Evolutionary conservation across 2,888 invertebrate genomes (phyloP).

Genomic region (Imbricaverruca yamaguchii): DNA sequence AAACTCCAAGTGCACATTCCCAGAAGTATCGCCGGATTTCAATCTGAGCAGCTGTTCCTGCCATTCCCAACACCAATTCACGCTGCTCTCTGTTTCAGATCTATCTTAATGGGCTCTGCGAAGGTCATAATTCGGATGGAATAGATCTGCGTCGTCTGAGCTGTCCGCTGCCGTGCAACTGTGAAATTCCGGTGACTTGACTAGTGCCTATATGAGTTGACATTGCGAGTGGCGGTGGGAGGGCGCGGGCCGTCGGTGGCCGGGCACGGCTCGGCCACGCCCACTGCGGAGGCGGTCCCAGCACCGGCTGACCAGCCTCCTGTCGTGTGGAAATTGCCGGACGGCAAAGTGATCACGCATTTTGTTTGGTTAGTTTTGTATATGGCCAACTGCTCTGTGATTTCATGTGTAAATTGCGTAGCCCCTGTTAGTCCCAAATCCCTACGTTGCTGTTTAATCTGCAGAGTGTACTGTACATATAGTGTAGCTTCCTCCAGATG

Average conservation of each 20-base stretch:
- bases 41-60: no score
- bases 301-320: no score
- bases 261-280: no score
- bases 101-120: constrained; percentile 4
- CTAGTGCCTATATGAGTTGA: constrained; percentile 18
- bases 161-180: constrained; percentile 11
- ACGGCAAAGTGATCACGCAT: constrained; percentile 15
- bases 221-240: not conserved
- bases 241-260: no score
- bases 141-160: constrained; percentile 17
- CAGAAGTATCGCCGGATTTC: no score
- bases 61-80: no score
- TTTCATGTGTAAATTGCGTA: constrained; percentile 18
- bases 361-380: constrained; percentile 21
- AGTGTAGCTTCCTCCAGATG: constrained; percentile 7
- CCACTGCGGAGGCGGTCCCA: no score
- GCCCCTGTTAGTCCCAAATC: not conserved
- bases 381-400: constrained; percentile 1
- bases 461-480: constrained; percentile 13
- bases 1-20: no score
- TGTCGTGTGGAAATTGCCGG: constrained; percentile 7
- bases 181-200: constrained; percentile 20
- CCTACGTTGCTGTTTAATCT: constrained; percentile 11
- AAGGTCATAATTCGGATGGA: not conserved
- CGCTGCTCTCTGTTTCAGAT: not conserved